Evolutionary conservation across 2,888 invertebrate genomes (phyloP), one percentile per base, ranked within the genome.

Genomic region (Lasioglossum villosulum): DNA sequence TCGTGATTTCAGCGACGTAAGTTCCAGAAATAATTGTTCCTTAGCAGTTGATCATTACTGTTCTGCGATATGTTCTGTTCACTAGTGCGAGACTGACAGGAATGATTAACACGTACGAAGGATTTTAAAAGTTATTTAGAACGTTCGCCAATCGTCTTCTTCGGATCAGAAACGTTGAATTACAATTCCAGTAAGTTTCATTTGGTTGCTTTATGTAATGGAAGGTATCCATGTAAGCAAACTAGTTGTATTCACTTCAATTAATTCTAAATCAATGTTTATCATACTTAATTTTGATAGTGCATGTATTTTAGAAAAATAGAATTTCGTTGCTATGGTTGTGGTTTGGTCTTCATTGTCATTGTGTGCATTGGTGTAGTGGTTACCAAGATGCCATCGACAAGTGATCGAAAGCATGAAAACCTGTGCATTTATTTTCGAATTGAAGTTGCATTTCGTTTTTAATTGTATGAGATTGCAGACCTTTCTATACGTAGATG

Each of bases 401-500:
- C 23, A 23, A 52, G 10, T n/a, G 56, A 56, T 56, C 2, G 56
- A 2, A n/a, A 56, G 10, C n/a, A n/a, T 23, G n/a, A 52, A 52
- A 52, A 10, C 23, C 23, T 23, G n/a, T 10, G 52, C 0, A n/a
- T n/a, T 56, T 1, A 12, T 56, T n/a, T n/a, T 37, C 48, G 23
- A 63, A 73, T 37, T n/a, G 63, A 78, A 30, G 66, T 68, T 59
- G 66, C 34, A 30, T 16, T 45, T 27, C 34, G 37, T 45, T 75
- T 30, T 16, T 37, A 71, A 52, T 23, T 71, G 78, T 75, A 42
- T 4, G 45, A 78, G 77, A 23, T 45, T 23, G 48, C 23, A 1
- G 19, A 75, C 59, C 59, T n/a, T 59, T 52, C 63, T 75, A 5
- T 16, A 30, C 71, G 68, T 66, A 48, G 30, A 68, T 75, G 83